Evolutionary conservation across 2,113 vertebrate genomes (phyloP), one percentile per base, ranked within the genome.

Genomic region (Chitala chitala): DNA sequence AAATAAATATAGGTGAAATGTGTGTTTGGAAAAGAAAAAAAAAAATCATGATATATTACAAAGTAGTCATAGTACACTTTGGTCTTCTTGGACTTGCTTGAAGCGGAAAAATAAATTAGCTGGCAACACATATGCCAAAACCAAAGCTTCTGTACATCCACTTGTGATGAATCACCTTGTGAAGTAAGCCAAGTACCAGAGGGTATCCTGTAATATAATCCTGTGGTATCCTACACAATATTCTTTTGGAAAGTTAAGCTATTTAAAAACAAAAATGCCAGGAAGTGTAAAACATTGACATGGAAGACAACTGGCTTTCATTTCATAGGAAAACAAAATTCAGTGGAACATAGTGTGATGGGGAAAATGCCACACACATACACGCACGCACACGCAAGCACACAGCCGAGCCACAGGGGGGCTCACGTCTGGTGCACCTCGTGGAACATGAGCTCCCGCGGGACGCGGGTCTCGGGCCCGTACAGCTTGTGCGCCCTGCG

Each of bases 401-500:
- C 38, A 46, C 3, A 69, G 48, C 33, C 22, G 29, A 24, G 74
- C 51, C 44, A 5, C 13, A 46, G 68, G 13, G 6, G 24, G 44
- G 81, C 87, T 98, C 93, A 98, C 84, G 94, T 95, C 73, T 97
- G 94, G 78, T 95, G 93, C 0, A 96, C 88, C 83, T 96, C 93
- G 44, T 97, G 95, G 82, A 95, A 94, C 95, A 96, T 96, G 59
- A 96, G 88, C 86, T 98, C 95, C 59, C 92, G 91, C 0, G 96
- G 96, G 86, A 98, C 94, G 17, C 86, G 89, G 0, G 96, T 98
- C 90, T 97, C 94, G 2, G 94, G 94, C 31, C 96, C 96, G 75
- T 92, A 98, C 31, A 84, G 86, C 76, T 91, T 93, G 64, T 89
- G 77, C 0, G 95, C 95, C 1, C 92, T 92, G n/a, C 90, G 91